Conservation (phyloP, 1,140 invertebrate genomes). For the Subanguina moxae region DNA sequence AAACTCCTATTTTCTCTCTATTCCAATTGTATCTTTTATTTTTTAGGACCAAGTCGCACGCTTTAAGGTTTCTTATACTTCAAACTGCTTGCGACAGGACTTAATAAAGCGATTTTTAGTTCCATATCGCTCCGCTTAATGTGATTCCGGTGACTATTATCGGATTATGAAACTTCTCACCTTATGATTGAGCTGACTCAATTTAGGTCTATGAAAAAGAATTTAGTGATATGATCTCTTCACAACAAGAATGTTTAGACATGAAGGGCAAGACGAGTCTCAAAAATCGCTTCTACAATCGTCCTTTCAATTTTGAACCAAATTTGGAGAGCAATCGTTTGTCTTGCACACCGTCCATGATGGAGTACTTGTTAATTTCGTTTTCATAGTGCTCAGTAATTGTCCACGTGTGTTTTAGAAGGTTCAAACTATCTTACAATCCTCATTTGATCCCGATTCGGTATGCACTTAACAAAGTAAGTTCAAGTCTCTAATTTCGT, state of each 20-base stretch:
- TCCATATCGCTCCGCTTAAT: not conserved
- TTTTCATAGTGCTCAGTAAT: not conserved
- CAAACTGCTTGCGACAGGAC: not conserved
- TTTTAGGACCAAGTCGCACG: not conserved
- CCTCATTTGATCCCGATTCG: slow-evolving; percentile 8
- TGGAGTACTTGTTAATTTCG: not conserved
- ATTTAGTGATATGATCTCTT: not conserved
- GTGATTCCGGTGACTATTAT: not conserved
- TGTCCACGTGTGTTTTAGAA: not conserved
- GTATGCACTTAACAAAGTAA: no score
- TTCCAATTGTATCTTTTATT: not conserved
- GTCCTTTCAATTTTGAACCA: not conserved
- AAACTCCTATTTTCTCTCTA: not conserved
- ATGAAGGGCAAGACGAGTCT: no score
- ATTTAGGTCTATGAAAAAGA: not conserved
- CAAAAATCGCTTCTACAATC: slow-evolving; percentile 7
- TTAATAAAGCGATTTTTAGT: not conserved
- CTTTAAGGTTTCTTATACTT: slow-evolving; percentile 1
- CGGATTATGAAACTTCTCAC: no score
- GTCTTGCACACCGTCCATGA: no score
- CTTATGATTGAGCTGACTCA: no score
- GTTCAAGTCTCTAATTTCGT: no score
- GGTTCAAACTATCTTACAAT: not conserved
- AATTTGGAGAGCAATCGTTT: not conserved
- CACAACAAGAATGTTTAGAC: not conserved